These are phyloP conservation scores for Psittacus erithacus DNA, from an alignment of 2,113 vertebrate species.

Conservation along the genomic window DNA sequence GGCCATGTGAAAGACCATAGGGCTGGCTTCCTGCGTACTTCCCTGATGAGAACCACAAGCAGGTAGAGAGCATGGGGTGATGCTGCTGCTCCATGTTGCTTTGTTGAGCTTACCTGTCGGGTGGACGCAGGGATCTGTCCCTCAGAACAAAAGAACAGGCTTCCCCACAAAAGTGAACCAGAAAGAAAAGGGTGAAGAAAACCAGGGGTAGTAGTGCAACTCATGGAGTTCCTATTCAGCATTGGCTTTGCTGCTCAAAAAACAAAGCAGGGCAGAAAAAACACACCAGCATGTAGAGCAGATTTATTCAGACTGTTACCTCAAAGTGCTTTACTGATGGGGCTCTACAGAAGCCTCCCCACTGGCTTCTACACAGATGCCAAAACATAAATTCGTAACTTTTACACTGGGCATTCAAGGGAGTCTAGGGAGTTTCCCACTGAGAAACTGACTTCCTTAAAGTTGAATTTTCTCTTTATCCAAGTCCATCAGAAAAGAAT, in stretches of 20 bases:
- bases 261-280: neutral
- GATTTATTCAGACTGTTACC: neutral
- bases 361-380: neutral
- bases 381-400: constrained; percentile 17
- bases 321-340: neutral
- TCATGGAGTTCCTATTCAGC: neutral
- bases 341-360: neutral
- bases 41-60: neutral
- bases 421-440: constrained; percentile 11
- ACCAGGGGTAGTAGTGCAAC: neutral
- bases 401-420: neutral
- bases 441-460: constrained; percentile 32
- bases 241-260: neutral
- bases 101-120: accelerated
- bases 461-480: constrained; percentile 64
- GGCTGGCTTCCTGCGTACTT: neutral
- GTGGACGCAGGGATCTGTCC: neutral
- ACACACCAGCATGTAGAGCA: neutral
- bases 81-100: neutral
- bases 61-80: accelerated
- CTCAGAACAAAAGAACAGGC: neutral
- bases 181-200: neutral
- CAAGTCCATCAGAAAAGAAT: constrained; percentile 65
- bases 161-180: neutral
- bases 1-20: neutral